A percentile compares a stretch with the other conserved stretches of the same genome.
Conservation (phyloP, 2,888 invertebrate genomes). For the Drosophila infuscata region DNA sequence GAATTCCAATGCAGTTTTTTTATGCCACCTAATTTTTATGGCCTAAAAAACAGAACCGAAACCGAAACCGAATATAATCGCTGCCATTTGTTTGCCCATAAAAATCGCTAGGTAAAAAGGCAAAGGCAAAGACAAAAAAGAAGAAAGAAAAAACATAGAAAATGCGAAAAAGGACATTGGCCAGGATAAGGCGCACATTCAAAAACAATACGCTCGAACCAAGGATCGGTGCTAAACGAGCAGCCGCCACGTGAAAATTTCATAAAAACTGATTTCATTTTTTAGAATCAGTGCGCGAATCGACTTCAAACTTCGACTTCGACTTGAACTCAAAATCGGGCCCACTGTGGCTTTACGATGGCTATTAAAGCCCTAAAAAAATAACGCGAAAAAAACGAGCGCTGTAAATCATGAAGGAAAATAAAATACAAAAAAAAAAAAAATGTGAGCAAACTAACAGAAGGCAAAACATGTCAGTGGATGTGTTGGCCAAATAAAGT, state of each 20-base stretch:
- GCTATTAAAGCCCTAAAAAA: slow-evolving; percentile 75
- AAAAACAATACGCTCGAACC: slow-evolving; percentile 27
- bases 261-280: slow-evolving; percentile 83
- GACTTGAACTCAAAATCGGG: slow-evolving; percentile 16
- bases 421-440: slow-evolving; percentile 19
- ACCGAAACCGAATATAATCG: slow-evolving; percentile 75
- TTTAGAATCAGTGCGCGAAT: slow-evolving; percentile 83
- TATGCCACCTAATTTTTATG: slow-evolving; percentile 78
- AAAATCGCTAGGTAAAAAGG: slow-evolving; percentile 46
- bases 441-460: slow-evolving; percentile 8
- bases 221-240: slow-evolving; percentile 9
- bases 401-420: slow-evolving; percentile 72
- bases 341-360: slow-evolving; percentile 73
- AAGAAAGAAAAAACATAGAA: slow-evolving; percentile 15
- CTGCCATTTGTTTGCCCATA: slow-evolving; percentile 68
- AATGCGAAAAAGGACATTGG: slow-evolving; percentile 28
- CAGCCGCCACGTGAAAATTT: slow-evolving; percentile 55
- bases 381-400: slow-evolving; percentile 75
- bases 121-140: slow-evolving; percentile 11
- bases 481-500: neutral
- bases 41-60: slow-evolving; percentile 76
- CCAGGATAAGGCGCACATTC: slow-evolving; percentile 16
- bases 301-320: slow-evolving; percentile 39
- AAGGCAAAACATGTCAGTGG: neutral
- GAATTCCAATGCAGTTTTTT: slow-evolving; percentile 82